Percentiles rank a stretch among this genome's conserved stretches.
Conservation (phyloP, 2,888 invertebrate species). For the Synergus itoensis region DNA sequence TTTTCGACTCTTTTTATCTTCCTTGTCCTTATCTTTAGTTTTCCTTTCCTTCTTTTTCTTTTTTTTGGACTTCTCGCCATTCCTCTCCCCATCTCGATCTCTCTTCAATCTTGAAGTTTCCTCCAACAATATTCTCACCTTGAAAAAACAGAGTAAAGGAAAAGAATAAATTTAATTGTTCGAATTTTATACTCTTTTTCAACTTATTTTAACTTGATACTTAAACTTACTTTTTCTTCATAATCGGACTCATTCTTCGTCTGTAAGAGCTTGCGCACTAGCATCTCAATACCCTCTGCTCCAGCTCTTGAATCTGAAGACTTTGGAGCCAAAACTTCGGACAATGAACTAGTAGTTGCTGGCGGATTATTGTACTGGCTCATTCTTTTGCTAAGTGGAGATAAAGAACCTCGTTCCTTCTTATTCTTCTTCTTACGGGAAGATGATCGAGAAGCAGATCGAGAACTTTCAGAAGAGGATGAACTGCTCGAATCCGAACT, state of each 20-base stretch:
- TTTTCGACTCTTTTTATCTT: constrained; percentile 79
- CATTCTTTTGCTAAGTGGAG: constrained; percentile 91
- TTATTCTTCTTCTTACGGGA: constrained; percentile 78
- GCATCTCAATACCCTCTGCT: constrained; percentile 83
- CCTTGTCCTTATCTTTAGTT: constrained; percentile 84
- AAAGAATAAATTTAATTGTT: not conserved
- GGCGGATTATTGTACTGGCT: constrained; percentile 88
- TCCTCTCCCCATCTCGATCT: constrained; percentile 87
- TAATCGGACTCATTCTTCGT: constrained; percentile 92
- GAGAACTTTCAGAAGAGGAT: constrained; percentile 77
- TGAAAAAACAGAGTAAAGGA: constrained; percentile 16
- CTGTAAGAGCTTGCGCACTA: constrained; percentile 87
- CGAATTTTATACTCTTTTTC: too few species aligned
- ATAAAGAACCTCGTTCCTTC: constrained; percentile 85
- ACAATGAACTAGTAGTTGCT: constrained; percentile 77
- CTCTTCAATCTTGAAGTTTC: constrained; percentile 89
- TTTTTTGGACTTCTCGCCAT: constrained; percentile 82
- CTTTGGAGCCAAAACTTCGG: constrained; percentile 79
- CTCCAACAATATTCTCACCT: constrained; percentile 89
- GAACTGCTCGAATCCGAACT: constrained; percentile 81
- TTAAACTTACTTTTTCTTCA: constrained; percentile 82
- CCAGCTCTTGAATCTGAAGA: constrained; percentile 76
- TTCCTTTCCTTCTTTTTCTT: constrained; percentile 88
- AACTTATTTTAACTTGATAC: not conserved
- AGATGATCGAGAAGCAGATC: constrained; percentile 73